Percentiles rank a stretch among this genome's conserved stretches.
Conservation (phyloP, 2,888 invertebrate genomes). For the Polyommatus iphigenia region DNA sequence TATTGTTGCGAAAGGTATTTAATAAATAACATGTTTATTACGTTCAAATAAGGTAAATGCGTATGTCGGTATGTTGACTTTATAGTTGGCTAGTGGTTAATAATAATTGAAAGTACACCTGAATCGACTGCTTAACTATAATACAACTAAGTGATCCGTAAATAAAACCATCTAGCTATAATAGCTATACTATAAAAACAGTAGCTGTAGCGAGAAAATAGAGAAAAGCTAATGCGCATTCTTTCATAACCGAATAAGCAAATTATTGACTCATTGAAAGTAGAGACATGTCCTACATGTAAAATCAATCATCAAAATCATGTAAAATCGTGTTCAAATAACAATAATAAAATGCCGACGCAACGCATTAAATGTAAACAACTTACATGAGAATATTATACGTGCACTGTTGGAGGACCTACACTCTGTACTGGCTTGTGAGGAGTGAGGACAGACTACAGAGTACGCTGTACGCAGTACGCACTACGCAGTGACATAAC, state of each 20-base stretch:
- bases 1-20: background rate
- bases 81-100: background rate
- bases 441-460: no score
- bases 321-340: background rate
- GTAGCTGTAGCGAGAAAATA: background rate
- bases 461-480: background rate
- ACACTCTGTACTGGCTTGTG: background rate
- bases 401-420: background rate
- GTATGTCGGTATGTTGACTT: background rate
- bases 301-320: no score
- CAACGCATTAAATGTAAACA: background rate
- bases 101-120: background rate
- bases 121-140: background rate
- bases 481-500: no score
- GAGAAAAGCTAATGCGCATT: constrained; percentile 5
- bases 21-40: background rate
- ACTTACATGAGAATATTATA: background rate
- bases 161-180: background rate
- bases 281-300: background rate
- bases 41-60: background rate
- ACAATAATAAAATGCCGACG: background rate
- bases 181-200: background rate
- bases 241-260: background rate
- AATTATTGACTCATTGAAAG: background rate
- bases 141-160: background rate